A percentile compares a stretch with the other conserved stretches of the same genome.
phyloP scores from a whole-genome alignment of 2,113 vertebrate genomes.

The Lagopus muta region DNA sequence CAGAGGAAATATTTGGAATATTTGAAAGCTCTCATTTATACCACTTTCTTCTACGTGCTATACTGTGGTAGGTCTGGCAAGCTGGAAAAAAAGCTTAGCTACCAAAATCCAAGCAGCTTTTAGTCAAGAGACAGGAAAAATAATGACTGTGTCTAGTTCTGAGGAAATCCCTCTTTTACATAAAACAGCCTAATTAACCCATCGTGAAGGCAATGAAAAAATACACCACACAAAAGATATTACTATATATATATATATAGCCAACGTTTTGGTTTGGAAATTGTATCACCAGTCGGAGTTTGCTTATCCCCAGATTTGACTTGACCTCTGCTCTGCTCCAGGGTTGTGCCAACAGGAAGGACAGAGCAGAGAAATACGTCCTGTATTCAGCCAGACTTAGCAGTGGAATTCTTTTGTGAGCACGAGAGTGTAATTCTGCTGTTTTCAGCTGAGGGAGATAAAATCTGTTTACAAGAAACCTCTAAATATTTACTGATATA shows the following conservation, averaged over 20 bases:
- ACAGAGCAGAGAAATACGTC: background rate
- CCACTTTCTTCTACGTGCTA: background rate
- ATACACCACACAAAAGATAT: background rate
- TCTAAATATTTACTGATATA: background rate
- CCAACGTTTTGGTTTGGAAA: background rate
- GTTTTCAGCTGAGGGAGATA: background rate
- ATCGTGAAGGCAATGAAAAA: background rate
- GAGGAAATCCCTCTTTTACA: background rate
- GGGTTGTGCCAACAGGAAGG: background rate
- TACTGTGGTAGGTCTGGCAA: background rate
- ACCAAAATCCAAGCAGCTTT: conserved; percentile 8
- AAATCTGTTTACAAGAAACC: background rate
- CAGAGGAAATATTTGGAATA: background rate
- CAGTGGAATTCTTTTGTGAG: background rate
- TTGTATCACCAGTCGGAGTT: background rate
- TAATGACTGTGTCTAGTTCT: background rate
- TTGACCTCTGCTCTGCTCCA: background rate
- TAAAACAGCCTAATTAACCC: background rate
- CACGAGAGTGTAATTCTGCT: background rate
- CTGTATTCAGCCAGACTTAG: background rate
- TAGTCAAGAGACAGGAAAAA: background rate
- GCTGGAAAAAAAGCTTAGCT: background rate
- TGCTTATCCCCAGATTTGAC: background rate
- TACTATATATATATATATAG: background rate
- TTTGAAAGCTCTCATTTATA: background rate